Conservation (phyloP, 2,113 vertebrate species). For the Hippocampus abdominalis region DNA sequence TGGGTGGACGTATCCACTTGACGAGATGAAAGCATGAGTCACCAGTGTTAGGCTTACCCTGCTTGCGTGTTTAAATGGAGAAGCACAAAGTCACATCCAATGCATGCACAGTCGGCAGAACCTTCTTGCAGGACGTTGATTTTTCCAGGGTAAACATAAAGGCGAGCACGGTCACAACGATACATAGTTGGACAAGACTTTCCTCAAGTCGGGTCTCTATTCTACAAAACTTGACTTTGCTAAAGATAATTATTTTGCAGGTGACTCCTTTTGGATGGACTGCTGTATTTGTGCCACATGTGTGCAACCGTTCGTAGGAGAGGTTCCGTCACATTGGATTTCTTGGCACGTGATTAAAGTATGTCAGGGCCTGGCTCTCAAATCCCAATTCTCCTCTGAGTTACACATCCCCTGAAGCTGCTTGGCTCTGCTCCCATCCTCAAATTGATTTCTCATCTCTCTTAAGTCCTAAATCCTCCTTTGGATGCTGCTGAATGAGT, state of each 20-base stretch:
- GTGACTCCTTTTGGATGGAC: background rate
- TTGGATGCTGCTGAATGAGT: constrained; percentile 53
- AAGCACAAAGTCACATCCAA: constrained; percentile 1
- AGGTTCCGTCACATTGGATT: constrained; percentile 18
- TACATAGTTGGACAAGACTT: background rate
- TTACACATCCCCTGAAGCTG: constrained; percentile 34
- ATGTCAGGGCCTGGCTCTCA: constrained; percentile 29
- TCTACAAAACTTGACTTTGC: too few relatives aligned
- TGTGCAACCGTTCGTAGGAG: constrained; percentile 16
- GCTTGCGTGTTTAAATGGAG: background rate
- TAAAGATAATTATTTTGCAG: background rate
- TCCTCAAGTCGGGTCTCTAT: background rate
- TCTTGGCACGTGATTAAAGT: constrained; percentile 40
- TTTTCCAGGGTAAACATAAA: constrained; percentile 51
- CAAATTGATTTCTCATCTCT: constrained; percentile 68
- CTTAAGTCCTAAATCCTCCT: constrained; percentile 60
- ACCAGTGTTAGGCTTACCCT: constrained; percentile 33
- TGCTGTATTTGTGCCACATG: background rate
- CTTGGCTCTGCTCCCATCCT: constrained; percentile 54
- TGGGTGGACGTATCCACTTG: constrained; percentile 12
- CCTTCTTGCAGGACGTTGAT: constrained; percentile 40
- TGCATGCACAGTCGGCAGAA: constrained; percentile 27
- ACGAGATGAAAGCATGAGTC: constrained; percentile 38
- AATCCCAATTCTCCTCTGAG: constrained; percentile 37
- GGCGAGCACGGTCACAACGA: constrained; percentile 20